These are phyloP conservation scores for Amorpha juglandis DNA, from an alignment of 2,888 invertebrate genomes.

Conservation along the genomic window DNA sequence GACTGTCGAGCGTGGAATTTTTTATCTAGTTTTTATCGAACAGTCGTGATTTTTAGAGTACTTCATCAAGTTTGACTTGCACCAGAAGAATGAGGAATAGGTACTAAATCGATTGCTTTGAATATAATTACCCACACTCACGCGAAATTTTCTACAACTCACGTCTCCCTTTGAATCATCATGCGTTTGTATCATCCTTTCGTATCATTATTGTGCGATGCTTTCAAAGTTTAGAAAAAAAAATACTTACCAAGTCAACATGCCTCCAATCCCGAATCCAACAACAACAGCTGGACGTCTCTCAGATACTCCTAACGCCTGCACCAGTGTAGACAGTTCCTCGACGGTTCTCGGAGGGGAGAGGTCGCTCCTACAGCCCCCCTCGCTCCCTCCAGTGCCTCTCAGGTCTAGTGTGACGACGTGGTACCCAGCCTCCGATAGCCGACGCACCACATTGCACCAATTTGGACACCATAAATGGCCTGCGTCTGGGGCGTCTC, in stretches of 20 bases:
- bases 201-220: too few species aligned
- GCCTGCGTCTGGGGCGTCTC: conserved; percentile 71
- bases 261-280: conserved; percentile 77
- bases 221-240: background rate
- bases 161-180: too few species aligned
- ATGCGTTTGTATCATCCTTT: too few species aligned
- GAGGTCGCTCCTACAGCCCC: conserved; percentile 63
- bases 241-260: conserved; percentile 72
- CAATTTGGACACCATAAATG: conserved; percentile 69
- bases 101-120: too few species aligned
- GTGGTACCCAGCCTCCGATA: conserved; percentile 65
- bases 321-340: conserved; percentile 64
- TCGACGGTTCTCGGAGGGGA: conserved; percentile 70
- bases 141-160: too few species aligned
- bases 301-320: conserved; percentile 67
- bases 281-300: conserved; percentile 65
- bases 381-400: conserved; percentile 75
- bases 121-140: too few species aligned
- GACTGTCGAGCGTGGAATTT: too few species aligned
- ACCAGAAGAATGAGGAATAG: too few species aligned
- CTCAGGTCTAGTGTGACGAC: conserved; percentile 73
- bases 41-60: too few species aligned
- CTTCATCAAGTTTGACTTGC: too few species aligned
- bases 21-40: too few species aligned
- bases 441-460: conserved; percentile 58